phyloP scores from a whole-genome alignment of 2,888 invertebrate genomes.

The Candidula unifasciata region DNA sequence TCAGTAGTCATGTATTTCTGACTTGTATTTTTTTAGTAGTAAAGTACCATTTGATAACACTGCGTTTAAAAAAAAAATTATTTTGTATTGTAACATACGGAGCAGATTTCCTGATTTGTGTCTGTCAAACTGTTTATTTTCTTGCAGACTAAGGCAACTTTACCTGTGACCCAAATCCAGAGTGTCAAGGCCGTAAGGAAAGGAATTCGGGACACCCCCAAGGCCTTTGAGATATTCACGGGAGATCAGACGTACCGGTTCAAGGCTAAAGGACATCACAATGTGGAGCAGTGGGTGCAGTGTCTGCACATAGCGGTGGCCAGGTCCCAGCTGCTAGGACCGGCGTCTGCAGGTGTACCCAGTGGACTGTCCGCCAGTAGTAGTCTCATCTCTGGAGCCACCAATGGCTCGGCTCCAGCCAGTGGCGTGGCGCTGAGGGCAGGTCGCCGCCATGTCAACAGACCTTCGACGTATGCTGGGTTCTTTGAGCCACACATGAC shows the following conservation, averaged over 20 bases:
- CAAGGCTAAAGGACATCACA: slow-evolving; percentile 95
- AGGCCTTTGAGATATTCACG: slow-evolving; percentile 97
- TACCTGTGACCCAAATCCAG: slow-evolving; percentile 94
- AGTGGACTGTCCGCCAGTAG: neutral
- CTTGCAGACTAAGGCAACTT: slow-evolving; percentile 85
- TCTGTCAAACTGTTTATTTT: neutral
- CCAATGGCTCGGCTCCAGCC: slow-evolving; percentile 9
- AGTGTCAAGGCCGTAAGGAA: slow-evolving; percentile 95
- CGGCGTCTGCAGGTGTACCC: neutral
- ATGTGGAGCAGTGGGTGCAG: slow-evolving; percentile 96
- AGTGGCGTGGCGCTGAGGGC: neutral
- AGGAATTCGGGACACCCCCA: slow-evolving; percentile 91
- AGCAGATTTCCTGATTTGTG: too few species aligned
- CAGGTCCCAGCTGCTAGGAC: slow-evolving; percentile 82
- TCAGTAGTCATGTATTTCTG: too few species aligned
- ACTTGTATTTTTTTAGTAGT: too few species aligned
- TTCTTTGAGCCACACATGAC: slow-evolving; percentile 25
- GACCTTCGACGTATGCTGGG: slow-evolving; percentile 7
- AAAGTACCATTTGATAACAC: too few species aligned
- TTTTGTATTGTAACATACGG: too few species aligned
- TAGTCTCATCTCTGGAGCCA: neutral
- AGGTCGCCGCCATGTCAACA: neutral
- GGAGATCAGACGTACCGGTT: slow-evolving; percentile 89
- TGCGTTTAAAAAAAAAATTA: too few species aligned
- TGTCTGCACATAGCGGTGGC: slow-evolving; percentile 95